phyloP scores from a whole-genome alignment of 2,797 vertebrate genomes.

The Neosilurus hyrtlii region DNA sequence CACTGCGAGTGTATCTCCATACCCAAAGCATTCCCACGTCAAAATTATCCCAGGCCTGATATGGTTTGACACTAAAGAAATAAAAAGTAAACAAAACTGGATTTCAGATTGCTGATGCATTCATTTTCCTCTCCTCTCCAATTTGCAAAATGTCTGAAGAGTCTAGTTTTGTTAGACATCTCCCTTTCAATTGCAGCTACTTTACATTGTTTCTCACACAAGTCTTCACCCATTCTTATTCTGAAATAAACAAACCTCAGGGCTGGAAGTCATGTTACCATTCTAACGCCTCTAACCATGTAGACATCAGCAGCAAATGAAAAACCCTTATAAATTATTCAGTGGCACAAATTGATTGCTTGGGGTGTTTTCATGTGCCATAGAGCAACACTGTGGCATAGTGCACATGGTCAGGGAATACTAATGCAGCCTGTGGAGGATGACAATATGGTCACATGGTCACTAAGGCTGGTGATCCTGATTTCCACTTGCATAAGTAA shows the following conservation, averaged over 20 bases:
- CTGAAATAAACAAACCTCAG: neutral
- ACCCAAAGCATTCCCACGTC: slow-evolving; percentile 32
- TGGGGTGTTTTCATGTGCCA: slow-evolving; percentile 43
- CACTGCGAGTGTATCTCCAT: neutral
- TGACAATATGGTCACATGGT: neutral
- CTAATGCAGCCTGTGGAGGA: slow-evolving; percentile 14
- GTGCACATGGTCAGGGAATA: slow-evolving; percentile 33
- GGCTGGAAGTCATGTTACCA: slow-evolving; percentile 1
- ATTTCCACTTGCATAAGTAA: neutral
- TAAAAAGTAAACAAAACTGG: neutral
- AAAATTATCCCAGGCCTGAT: slow-evolving; percentile 25
- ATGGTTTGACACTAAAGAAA: slow-evolving; percentile 23
- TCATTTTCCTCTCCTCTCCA: neutral
- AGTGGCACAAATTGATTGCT: slow-evolving; percentile 45
- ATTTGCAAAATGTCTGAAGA: slow-evolving; percentile 6
- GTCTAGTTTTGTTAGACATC: neutral
- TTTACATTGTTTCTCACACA: neutral
- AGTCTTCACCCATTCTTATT: neutral
- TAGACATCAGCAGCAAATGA: slow-evolving; percentile 40
- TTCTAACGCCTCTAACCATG: slow-evolving; percentile 19
- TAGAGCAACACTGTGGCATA: slow-evolving; percentile 14
- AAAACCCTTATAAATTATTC: slow-evolving; percentile 54
- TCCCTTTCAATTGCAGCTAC: neutral
- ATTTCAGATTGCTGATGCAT: neutral
- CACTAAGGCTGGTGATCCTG: slow-evolving; percentile 12